Conservation (phyloP, 2,797 vertebrate genomes). For the Chloroceryle amazona region DNA sequence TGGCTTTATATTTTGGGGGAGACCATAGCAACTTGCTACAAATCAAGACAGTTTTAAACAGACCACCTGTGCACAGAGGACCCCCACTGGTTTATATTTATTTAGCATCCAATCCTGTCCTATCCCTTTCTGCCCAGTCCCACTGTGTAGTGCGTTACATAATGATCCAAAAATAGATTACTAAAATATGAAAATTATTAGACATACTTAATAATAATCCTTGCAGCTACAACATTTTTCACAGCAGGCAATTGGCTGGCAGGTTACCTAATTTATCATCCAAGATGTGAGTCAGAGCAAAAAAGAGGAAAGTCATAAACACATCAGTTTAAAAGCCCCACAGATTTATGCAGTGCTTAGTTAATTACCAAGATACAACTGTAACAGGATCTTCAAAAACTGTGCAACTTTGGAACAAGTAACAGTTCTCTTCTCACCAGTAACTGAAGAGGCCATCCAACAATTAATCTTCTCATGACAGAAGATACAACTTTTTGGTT, state of each 20-base stretch:
- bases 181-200: slow-evolving; percentile 56
- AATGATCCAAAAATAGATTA: slow-evolving; percentile 35
- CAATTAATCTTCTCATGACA: not conserved
- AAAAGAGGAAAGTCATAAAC: not conserved
- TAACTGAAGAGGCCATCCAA: not conserved
- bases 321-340: not conserved
- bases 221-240: slow-evolving; percentile 22
- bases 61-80: not conserved
- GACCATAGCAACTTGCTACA: not conserved
- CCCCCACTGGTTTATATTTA: not conserved
- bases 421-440: not conserved
- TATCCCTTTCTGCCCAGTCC: not conserved
- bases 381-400: not conserved
- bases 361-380: not conserved
- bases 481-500: not conserved
- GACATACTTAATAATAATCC: slow-evolving; percentile 46
- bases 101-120: not conserved
- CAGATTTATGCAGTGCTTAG: not conserved
- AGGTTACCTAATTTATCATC: slow-evolving; percentile 52
- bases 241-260: slow-evolving; percentile 4
- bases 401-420: not conserved
- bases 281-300: slow-evolving; percentile 50
- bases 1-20: not conserved
- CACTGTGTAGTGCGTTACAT: not conserved
- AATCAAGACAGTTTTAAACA: not conserved